Evolutionary conservation across 2,888 invertebrate genomes (phyloP).

Genomic region (Nezara viridula): DNA sequence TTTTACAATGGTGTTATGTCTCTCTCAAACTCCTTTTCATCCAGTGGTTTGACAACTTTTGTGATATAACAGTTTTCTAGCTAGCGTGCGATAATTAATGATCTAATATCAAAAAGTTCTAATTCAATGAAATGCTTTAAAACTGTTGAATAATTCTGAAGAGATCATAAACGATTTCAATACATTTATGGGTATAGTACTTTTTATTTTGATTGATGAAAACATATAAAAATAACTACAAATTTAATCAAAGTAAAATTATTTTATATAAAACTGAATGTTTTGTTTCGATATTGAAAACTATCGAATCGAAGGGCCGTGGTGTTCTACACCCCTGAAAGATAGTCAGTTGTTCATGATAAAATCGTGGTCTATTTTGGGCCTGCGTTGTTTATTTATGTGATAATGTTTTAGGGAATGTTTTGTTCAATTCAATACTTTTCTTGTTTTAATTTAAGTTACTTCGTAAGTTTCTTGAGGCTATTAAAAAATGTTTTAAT

Average conservation of each 20-base stretch:
- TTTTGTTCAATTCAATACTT: neutral
- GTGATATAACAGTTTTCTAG: no score
- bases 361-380: constrained; percentile 47
- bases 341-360: constrained; percentile 39
- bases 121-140: no score
- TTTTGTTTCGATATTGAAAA: neutral
- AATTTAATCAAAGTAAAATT: neutral
- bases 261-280: neutral
- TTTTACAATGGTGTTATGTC: no score
- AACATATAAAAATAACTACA: no score
- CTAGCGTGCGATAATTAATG: no score
- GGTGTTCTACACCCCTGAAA: neutral
- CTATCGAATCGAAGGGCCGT: neutral
- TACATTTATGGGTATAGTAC: no score
- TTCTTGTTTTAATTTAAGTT: neutral
- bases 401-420: constrained; percentile 45
- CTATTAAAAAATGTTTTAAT: neutral
- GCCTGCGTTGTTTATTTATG: neutral
- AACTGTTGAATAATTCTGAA: no score
- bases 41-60: no score
- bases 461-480: neutral
- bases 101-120: no score
- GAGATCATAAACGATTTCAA: no score
- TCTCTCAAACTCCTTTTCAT: no score
- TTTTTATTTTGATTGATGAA: no score